phyloP scores from a whole-genome alignment of 2,113 vertebrate species.

The Mesitornis unicolor region DNA sequence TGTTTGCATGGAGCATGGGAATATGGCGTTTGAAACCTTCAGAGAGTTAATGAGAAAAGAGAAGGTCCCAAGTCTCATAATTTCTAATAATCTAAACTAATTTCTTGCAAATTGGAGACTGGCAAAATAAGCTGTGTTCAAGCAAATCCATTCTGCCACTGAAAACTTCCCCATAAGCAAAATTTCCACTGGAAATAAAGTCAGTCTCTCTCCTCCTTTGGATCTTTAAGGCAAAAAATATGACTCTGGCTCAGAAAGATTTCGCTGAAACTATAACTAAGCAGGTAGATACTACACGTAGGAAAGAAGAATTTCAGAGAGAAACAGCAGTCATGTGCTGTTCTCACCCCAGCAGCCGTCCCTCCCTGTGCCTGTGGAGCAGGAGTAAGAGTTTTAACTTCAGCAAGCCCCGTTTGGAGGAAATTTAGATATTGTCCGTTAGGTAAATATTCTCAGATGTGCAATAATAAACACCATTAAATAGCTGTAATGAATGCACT shows the following conservation, averaged over 20 bases:
- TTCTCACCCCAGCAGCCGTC: not conserved
- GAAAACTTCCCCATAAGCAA: not conserved
- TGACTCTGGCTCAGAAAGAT: not conserved
- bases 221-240: not conserved
- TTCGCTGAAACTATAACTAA: not conserved
- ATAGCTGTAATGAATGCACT: not conserved
- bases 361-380: not conserved
- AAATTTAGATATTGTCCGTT: not conserved
- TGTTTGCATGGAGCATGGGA: not conserved
- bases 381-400: not conserved
- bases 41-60: not conserved
- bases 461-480: not conserved
- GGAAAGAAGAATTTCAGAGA: not conserved
- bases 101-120: not conserved
- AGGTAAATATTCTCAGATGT: not conserved
- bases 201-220: not conserved
- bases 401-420: not conserved
- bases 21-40: not conserved
- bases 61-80: not conserved
- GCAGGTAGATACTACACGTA: rapidly evolving
- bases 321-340: not conserved
- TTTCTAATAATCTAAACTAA: not conserved
- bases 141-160: not conserved
- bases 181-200: not conserved
- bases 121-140: not conserved